Evolutionary conservation across 2,797 vertebrate genomes (phyloP), one percentile per base, ranked within the genome.

Genomic region (Sebastes itinus): DNA sequence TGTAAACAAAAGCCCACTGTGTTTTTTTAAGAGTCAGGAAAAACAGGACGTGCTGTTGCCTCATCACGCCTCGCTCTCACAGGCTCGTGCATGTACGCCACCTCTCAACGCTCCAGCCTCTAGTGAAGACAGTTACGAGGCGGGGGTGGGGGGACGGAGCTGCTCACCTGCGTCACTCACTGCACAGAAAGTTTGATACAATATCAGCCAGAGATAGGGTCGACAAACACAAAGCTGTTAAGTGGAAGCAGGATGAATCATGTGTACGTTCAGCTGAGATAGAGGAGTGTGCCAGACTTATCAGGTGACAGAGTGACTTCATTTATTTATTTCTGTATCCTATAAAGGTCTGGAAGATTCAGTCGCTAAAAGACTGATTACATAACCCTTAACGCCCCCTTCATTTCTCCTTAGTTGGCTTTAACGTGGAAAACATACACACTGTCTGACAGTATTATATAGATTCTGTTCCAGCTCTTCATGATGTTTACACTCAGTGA

Each of bases 1-100:
- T 0, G 83, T 88, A 92, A 92, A 95, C 93, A 95, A 94, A 93
- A 92, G 90, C 69, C 76, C 87, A 77, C 79, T 94, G 90, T 94
- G 77, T 81, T 89, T 27, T 78, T 89, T 32, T 82, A 16, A 72
- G 72, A 88, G 79, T 78, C 32, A 35, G 68, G 75, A 72, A 83
- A 91, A 88, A 67, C 42, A 49, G 25, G 9, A 77, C 74, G 86
- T 77, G 46, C 78, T 75, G 35, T 73, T 3, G 74, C 33, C 55
- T 78, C 81, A 49, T 87, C 55, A 49, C 14, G 11, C 42, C 60
- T 61, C 30, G 35, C 27, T 54, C 49, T 10, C 49, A 54, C 49
- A n/a, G 49, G 49, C 49, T 77, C 8, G 1, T 55, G 28, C 25
- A 49, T 14, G 59, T 27, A n/a, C 28, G 22, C 67, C 2, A 10